These are phyloP conservation scores for Oncorhynchus masou DNA, from an alignment of 2,113 vertebrate genomes.

Conservation along the genomic window DNA sequence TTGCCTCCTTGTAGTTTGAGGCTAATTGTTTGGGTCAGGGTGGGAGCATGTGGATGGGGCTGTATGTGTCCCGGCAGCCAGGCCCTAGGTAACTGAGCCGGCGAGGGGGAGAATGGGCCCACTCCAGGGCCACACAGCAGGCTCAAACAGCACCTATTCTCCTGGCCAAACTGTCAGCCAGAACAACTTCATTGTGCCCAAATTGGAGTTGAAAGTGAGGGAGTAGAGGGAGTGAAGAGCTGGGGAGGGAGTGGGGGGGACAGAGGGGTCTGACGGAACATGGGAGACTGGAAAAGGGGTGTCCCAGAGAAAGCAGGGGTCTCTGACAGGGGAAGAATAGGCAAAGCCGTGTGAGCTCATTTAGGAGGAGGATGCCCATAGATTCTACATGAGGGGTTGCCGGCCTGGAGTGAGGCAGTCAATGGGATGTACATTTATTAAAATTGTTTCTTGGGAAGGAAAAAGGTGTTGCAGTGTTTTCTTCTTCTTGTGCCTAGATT, in stretches of 20 bases:
- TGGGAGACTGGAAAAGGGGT: constrained; percentile 77
- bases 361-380: constrained; percentile 87
- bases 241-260: constrained; percentile 25
- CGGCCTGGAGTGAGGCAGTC: constrained; percentile 49
- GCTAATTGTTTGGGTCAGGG: constrained; percentile 90
- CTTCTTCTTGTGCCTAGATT: no score
- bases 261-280: constrained; percentile 80
- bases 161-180: constrained; percentile 95
- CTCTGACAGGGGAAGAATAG: constrained; percentile 85
- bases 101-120: constrained; percentile 82
- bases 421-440: constrained; percentile 78
- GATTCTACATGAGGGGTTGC: constrained; percentile 46
- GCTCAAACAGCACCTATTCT: constrained; percentile 94
- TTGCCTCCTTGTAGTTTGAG: constrained; percentile 69
- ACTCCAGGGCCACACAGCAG: constrained; percentile 90
- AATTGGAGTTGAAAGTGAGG: constrained; percentile 95
- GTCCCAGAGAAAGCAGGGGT: constrained; percentile 81
- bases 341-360: constrained; percentile 82
- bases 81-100: constrained; percentile 89
- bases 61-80: constrained; percentile 83
- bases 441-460: no score
- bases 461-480: no score
- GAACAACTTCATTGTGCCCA: constrained; percentile 98
- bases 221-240: constrained; percentile 72
- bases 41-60: constrained; percentile 85